Evolutionary conservation across 2,888 invertebrate genomes (phyloP).

Genomic region (Temnothorax ravouxi): DNA sequence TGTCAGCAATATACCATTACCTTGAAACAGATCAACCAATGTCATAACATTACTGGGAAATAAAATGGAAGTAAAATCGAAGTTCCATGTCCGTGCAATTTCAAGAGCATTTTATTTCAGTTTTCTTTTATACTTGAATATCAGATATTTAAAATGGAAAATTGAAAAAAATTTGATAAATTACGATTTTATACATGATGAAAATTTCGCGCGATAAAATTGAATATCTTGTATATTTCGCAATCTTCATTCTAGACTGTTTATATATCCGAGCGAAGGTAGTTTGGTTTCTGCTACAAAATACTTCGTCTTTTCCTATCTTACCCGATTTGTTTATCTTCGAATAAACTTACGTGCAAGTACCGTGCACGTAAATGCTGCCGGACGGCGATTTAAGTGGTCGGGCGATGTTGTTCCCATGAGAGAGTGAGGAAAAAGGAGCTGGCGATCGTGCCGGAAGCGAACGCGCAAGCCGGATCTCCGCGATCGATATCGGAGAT

Average conservation of each 20-base stretch:
- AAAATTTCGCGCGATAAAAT: background rate
- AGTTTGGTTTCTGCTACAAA: background rate
- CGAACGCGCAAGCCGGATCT: slow-evolving; percentile 54
- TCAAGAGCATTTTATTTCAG: background rate
- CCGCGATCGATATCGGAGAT: slow-evolving; percentile 75
- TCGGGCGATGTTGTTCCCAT: slow-evolving; percentile 16
- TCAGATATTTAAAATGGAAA: background rate
- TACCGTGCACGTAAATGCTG: slow-evolving; percentile 62
- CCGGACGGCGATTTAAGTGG: slow-evolving; percentile 60
- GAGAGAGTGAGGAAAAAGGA: slow-evolving; percentile 25
- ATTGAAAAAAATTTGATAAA: background rate
- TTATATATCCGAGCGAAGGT: background rate
- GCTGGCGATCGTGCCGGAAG: slow-evolving; percentile 69
- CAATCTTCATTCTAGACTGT: background rate
- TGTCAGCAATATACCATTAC: slow-evolving; percentile 48
- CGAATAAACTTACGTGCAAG: slow-evolving; percentile 58
- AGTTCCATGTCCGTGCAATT: background rate
- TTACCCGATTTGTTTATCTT: slow-evolving; percentile 50
- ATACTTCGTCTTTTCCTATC: background rate
- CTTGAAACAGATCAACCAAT: slow-evolving; percentile 5
- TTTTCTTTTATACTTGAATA: background rate
- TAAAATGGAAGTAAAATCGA: background rate
- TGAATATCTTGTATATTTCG: background rate
- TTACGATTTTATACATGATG: background rate
- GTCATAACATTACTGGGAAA: background rate